These are phyloP conservation scores for Lepidurus arcticus DNA, from an alignment of 1,140 invertebrate species.

Conservation along the genomic window DNA sequence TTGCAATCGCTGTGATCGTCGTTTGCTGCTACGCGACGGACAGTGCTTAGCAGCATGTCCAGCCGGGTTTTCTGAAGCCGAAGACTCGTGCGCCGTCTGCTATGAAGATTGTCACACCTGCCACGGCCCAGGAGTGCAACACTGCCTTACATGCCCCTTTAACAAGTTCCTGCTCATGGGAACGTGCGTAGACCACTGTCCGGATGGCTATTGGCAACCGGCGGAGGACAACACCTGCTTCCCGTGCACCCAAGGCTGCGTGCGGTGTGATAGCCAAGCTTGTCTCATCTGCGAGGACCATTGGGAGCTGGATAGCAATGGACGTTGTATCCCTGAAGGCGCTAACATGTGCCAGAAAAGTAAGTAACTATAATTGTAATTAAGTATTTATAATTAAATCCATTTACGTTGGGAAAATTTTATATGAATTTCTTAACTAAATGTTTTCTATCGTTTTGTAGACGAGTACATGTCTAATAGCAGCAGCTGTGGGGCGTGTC, in stretches of 20 bases:
- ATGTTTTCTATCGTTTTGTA: constrained; percentile 32
- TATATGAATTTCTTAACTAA: neutral
- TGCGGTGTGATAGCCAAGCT: constrained; percentile 6
- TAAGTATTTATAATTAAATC: constrained; percentile 1
- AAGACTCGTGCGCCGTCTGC: constrained; percentile 57
- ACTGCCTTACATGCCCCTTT: constrained; percentile 31
- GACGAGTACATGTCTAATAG: constrained; percentile 63
- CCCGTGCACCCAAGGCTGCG: constrained; percentile 28
- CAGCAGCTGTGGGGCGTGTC: constrained; percentile 60
- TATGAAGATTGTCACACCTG: constrained; percentile 41
- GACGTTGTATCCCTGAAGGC: constrained; percentile 35
- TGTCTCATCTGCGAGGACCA: constrained; percentile 29
- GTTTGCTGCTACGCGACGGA: constrained; percentile 69
- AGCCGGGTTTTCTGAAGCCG: constrained; percentile 68
- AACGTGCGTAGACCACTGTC: constrained; percentile 34
- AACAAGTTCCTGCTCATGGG: constrained; percentile 30
- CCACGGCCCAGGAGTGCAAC: constrained; percentile 39
- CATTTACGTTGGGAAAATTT: neutral
- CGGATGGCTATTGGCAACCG: constrained; percentile 19
- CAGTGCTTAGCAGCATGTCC: constrained; percentile 76
- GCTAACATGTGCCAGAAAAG: constrained; percentile 34
- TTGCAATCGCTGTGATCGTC: constrained; percentile 76
- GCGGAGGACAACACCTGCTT: constrained; percentile 19
- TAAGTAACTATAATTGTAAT: neutral
- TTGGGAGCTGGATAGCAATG: constrained; percentile 29